phyloP scores from a whole-genome alignment of 2,113 vertebrate species.

The Progne subis region DNA sequence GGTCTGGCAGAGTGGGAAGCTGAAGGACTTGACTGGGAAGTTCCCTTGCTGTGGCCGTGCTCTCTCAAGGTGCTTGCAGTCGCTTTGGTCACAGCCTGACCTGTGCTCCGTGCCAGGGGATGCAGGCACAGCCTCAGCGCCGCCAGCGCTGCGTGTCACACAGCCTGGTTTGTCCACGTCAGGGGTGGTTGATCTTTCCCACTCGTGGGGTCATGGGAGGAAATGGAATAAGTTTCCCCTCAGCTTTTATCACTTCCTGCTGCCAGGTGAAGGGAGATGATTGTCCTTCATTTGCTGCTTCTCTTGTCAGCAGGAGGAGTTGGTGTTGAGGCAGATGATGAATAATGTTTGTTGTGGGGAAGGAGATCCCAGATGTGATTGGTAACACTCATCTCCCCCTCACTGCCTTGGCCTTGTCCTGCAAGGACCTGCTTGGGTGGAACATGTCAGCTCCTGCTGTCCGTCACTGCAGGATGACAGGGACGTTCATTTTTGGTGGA shows the following conservation, averaged over 20 bases:
- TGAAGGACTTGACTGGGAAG: neutral
- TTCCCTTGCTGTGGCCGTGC: neutral
- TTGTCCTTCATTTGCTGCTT: neutral
- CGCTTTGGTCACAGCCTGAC: neutral
- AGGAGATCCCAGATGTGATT: neutral
- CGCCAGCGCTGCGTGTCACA: neutral
- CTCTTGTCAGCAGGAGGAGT: neutral
- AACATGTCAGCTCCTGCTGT: neutral
- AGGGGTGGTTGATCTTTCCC: neutral
- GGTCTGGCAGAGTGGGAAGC: neutral
- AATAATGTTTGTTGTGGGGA: neutral
- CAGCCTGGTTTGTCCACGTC: neutral
- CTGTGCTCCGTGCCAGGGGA: too few species aligned
- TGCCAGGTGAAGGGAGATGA: neutral
- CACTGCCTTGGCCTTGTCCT: neutral
- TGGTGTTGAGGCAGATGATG: neutral
- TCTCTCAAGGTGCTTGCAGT: neutral
- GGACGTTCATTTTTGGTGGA: accelerated
- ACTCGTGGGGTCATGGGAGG: neutral
- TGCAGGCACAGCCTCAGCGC: neutral
- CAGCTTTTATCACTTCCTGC: slow-evolving; percentile 28
- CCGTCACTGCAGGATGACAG: neutral
- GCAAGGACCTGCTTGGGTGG: neutral
- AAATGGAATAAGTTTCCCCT: neutral
- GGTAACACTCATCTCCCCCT: neutral